Conservation (phyloP, 2,113 vertebrate genomes). For the Cygnus buccinator region DNA sequence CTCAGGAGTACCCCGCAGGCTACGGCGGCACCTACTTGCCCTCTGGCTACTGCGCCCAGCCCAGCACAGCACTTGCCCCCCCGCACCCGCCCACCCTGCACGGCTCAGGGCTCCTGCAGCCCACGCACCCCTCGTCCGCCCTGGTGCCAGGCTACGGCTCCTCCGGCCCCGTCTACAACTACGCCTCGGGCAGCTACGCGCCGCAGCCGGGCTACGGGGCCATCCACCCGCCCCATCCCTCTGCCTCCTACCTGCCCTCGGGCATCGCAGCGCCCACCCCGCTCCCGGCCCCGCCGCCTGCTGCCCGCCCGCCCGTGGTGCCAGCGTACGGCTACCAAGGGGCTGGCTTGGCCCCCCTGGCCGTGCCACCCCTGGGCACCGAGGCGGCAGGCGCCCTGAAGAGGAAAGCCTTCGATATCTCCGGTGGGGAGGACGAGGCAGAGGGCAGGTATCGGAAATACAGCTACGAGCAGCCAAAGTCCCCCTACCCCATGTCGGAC, state of each 20-base stretch:
- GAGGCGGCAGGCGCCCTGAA: constrained; percentile 85
- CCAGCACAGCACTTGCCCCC: constrained; percentile 81
- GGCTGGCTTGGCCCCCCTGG: constrained; percentile 49
- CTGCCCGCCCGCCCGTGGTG: constrained; percentile 76
- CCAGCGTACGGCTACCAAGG: constrained; percentile 88
- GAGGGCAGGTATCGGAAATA: constrained; percentile 90
- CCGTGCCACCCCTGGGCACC: constrained; percentile 58
- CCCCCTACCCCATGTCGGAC: constrained; percentile 82
- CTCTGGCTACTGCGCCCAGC: constrained; percentile 90
- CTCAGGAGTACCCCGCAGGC: constrained; percentile 87
- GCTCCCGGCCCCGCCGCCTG: constrained; percentile 76
- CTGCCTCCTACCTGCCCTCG: constrained; percentile 85
- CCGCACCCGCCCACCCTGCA: constrained; percentile 77
- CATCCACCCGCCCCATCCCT: constrained; percentile 83
- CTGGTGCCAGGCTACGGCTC: constrained; percentile 87
- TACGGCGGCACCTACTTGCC: constrained; percentile 91
- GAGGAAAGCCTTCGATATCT: constrained; percentile 90
- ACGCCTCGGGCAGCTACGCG: constrained; percentile 79
- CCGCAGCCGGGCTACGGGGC: constrained; percentile 81
- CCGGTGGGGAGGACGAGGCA: constrained; percentile 77
- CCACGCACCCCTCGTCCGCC: constrained; percentile 70
- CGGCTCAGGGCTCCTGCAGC: constrained; percentile 74
- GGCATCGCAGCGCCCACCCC: constrained; percentile 87
- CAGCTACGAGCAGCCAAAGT: constrained; percentile 86
- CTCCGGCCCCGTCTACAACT: constrained; percentile 89